phyloP scores from a whole-genome alignment of 2,888 invertebrate genomes.

The Andricus quercusramuli region DNA sequence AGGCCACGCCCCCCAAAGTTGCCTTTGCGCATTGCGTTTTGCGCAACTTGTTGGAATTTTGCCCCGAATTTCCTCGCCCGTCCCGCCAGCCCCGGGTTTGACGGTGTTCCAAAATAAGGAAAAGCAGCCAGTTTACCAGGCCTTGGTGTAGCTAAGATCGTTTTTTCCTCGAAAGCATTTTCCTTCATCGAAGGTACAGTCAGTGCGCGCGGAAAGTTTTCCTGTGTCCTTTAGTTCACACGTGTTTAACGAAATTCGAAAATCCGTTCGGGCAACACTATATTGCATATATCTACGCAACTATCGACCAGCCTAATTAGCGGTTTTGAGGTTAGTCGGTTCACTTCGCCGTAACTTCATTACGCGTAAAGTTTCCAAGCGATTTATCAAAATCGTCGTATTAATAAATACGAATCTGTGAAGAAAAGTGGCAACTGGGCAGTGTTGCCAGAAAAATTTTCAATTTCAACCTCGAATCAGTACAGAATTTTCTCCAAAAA shows the following conservation, averaged over 20 bases:
- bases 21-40: constrained; percentile 68
- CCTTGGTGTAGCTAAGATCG: constrained; percentile 9
- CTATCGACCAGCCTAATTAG: constrained; percentile 55
- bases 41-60: constrained; percentile 74
- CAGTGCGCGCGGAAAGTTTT: constrained; percentile 15
- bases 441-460: not conserved
- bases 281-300: constrained; percentile 21
- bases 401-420: not conserved
- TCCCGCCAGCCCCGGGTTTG: constrained; percentile 61
- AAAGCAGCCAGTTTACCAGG: constrained; percentile 47
- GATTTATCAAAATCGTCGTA: not conserved
- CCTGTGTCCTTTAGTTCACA: not conserved
- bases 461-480: not conserved
- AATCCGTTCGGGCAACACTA: constrained; percentile 1
- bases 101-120: constrained; percentile 51
- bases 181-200: not conserved
- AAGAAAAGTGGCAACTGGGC: constrained; percentile 14
- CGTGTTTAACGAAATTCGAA: constrained; percentile 27
- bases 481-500: not conserved
- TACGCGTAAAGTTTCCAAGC: not conserved
- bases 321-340: constrained; percentile 57
- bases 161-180: constrained; percentile 16
- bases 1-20: constrained; percentile 63
- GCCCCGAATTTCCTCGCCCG: constrained; percentile 74
- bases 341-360: not conserved